Evolutionary conservation across 23 tunicate genomes (phyloP).

Genomic region (Phallusia fumigata): DNA sequence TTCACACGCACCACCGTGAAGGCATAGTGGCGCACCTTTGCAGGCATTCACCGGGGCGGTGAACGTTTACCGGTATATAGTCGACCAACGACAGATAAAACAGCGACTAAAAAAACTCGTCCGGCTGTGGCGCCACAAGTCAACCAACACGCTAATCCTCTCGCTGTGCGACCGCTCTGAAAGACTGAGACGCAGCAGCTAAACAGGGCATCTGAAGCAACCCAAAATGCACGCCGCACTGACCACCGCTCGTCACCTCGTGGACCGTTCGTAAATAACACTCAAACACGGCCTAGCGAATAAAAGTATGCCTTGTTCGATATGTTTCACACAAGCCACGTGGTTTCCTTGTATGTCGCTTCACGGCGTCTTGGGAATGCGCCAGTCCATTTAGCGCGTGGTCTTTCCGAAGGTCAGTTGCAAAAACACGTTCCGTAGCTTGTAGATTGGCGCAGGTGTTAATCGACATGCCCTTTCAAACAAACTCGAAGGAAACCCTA

Average conservation of each 20-base stretch:
- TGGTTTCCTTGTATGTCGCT: too few species aligned
- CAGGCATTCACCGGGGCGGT: background rate
- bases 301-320: background rate
- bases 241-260: slow-evolving; percentile 1
- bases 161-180: background rate
- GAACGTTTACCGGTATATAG: background rate
- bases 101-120: background rate
- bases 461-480: background rate
- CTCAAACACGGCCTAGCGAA: background rate
- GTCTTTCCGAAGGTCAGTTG: too few species aligned
- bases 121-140: slow-evolving; percentile 26
- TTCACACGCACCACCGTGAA: slow-evolving; percentile 2
- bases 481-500: background rate
- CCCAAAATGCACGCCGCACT: slow-evolving; percentile 1
- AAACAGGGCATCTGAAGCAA: background rate
- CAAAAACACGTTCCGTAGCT: too few species aligned
- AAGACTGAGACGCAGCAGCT: slow-evolving; percentile 5
- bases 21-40: background rate
- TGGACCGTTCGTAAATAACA: background rate
- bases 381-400: too few species aligned
- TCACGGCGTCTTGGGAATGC: too few species aligned
- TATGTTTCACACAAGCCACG: background rate
- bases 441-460: background rate
- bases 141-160: slow-evolving; percentile 21
- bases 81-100: background rate